Evolutionary conservation across 92 coral and sea anemone genomes (phyloP), one percentile per base, ranked within the genome.

Genomic region (Parazoanthus atlanticus): DNA sequence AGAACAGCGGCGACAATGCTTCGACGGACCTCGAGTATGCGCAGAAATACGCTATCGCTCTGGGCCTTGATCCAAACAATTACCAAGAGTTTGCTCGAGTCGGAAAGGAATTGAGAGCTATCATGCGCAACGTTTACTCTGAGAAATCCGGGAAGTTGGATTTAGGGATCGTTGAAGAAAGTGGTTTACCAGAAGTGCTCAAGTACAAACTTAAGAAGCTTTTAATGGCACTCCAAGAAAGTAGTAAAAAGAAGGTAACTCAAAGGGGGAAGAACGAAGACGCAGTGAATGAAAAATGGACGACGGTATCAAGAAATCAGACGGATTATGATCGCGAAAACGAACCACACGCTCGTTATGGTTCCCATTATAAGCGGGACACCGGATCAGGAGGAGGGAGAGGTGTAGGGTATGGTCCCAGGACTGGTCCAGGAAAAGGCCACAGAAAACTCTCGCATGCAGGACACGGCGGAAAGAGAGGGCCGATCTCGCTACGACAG

Each of bases 11-110:
- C 30, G 61, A 64, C 29, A 64, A 36, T 17, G 8, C 52, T 11
- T 29, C 74, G 17, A 65, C 85, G 7, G 85, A 86, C 31, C 84
- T 81, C 25, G 80, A 80, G 23, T 85, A 86, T 33, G 86, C 93
- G 0, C 86, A 78, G 85, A 88, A 71, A 31, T 73, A 90, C 25
- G 91, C 93, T 19, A 52, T 52, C 69, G 88, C 85, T 23, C 84
- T 92, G 26, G 94, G 94, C 9, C 66, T 86, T 82, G 86, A 72
- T 41, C 92, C 92, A 11, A 88, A 90, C 28, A 95, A 88, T 30
- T 93, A 88, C 28, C 79, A 91, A 56, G 93, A 86, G 15, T 92
- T 91, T 30, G 94, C 93, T 11, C 90, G 97, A 76, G 89, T 85
- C 0, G 86, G 86, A 30, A 79, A 82, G 25, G 65, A 71, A 32